Percentiles rank a stretch among this genome's conserved stretches.
phyloP scores from a whole-genome alignment of 2,113 vertebrate species.

The Tenrec ecaudatus region DNA sequence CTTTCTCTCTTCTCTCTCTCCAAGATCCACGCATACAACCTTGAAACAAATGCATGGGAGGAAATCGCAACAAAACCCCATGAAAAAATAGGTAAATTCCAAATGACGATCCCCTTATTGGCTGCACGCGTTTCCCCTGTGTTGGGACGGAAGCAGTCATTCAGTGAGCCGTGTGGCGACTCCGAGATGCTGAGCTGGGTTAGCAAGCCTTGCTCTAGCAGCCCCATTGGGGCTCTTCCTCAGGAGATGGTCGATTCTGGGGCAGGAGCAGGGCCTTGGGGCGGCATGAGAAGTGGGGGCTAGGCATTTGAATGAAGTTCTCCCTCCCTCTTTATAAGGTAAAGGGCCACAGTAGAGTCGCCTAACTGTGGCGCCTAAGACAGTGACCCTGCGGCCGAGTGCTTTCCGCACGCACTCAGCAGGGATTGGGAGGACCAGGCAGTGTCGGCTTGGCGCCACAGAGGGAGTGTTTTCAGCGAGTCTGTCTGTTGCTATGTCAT shows the following conservation, averaged over 20 bases:
- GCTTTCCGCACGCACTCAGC: not conserved
- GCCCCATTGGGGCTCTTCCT: not conserved
- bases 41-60: constrained; percentile 99
- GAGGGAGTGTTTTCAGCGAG: constrained; percentile 14
- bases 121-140: constrained; percentile 44
- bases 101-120: constrained; percentile 20
- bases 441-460: not conserved
- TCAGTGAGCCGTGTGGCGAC: constrained; percentile 27
- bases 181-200: constrained; percentile 35
- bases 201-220: constrained; percentile 30
- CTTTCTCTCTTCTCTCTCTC: constrained; percentile 38
- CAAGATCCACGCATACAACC: constrained; percentile 98
- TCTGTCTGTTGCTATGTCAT: no score
- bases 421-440: not conserved
- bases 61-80: constrained; percentile 97
- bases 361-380: not conserved
- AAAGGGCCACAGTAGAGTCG: not conserved
- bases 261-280: not conserved
- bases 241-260: not conserved
- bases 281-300: not conserved
- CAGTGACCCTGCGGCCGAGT: not conserved
- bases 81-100: constrained; percentile 93
- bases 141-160: not conserved
- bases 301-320: constrained; percentile 3
- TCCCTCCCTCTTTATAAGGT: not conserved